Percentiles rank a stretch among this genome's conserved stretches.
Evolutionary conservation across 2,888 invertebrate genomes (phyloP).

Genomic region (Dyspetes luteomarginatus): DNA sequence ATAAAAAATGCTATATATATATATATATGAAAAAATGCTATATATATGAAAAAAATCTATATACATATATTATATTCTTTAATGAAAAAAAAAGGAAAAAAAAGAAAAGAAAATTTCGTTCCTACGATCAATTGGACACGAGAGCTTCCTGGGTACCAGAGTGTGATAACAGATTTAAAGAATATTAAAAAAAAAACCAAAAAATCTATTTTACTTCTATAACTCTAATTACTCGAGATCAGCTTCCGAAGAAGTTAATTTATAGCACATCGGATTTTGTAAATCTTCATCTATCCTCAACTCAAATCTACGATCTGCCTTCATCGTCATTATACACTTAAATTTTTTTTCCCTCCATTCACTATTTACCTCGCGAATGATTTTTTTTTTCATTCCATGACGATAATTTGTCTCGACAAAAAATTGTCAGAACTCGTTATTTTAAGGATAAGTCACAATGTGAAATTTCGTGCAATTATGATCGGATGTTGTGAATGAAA

Average conservation of each 20-base stretch:
- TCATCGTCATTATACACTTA: not conserved
- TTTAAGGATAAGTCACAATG: conserved; percentile 1
- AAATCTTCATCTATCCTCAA: not conserved
- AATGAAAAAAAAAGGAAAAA: conserved; percentile 18
- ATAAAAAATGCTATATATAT: conserved; percentile 50
- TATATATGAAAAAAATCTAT: not conserved
- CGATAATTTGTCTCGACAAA: conserved; percentile 46
- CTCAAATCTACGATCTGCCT: conserved; percentile 13
- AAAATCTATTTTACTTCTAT: conserved; percentile 43
- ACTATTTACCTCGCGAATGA: not conserved
- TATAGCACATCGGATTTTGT: not conserved
- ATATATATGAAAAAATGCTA: conserved; percentile 13
- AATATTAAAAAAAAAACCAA: conserved; percentile 1
- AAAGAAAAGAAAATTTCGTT: conserved; percentile 47
- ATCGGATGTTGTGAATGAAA: not conserved
- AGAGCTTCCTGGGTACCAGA: conserved; percentile 63
- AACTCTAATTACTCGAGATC: conserved; percentile 11
- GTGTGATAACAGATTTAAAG: conserved; percentile 51
- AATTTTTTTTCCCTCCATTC: not conserved
- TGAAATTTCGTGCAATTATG: conserved; percentile 21
- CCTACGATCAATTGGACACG: conserved; percentile 56
- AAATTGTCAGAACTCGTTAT: conserved; percentile 32
- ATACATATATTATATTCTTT: conserved; percentile 33
- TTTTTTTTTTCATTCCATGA: conserved; percentile 43
- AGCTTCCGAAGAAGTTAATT: not conserved